A percentile compares a stretch with the other conserved stretches of the same genome.
Conservation (phyloP, 2,888 invertebrate genomes). For the Nephrocerus scutellatus region DNA sequence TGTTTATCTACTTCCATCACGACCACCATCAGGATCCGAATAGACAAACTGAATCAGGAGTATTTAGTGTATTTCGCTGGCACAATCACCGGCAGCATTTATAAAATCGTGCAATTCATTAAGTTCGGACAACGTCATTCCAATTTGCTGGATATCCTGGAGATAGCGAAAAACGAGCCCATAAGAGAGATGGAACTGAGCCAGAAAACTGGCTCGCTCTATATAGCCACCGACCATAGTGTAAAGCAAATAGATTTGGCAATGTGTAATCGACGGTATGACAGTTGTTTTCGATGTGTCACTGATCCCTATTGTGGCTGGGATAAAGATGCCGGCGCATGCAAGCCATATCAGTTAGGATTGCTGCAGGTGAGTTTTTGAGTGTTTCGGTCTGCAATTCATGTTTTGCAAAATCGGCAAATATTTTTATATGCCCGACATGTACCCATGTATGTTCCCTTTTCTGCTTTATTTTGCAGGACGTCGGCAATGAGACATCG, state of each 20-base stretch:
- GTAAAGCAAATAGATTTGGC: constrained; percentile 85
- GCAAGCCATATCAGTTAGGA: constrained; percentile 82
- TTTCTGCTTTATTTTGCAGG: constrained; percentile 58
- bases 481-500: constrained; percentile 83
- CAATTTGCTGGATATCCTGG: constrained; percentile 81
- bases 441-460: constrained; percentile 1
- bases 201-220: constrained; percentile 77
- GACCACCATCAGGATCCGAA: constrained; percentile 48
- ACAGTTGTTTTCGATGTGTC: constrained; percentile 86
- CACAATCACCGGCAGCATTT: constrained; percentile 77
- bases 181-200: constrained; percentile 85
- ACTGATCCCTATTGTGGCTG: constrained; percentile 96
- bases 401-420: constrained; percentile 9
- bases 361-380: constrained; percentile 46
- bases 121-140: constrained; percentile 75
- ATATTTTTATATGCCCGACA: constrained; percentile 5
- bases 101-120: constrained; percentile 89
- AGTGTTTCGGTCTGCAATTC: neutral
- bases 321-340: constrained; percentile 82
- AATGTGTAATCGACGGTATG: constrained; percentile 83
- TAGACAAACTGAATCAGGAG: constrained; percentile 52
- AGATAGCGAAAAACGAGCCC: constrained; percentile 82
- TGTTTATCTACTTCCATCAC: too few relatives aligned
- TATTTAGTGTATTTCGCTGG: constrained; percentile 89
- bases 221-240: constrained; percentile 80